Evolutionary conservation across 2,888 invertebrate genomes (phyloP), one percentile per base, ranked within the genome.

Genomic region (Latrodectus elegans): DNA sequence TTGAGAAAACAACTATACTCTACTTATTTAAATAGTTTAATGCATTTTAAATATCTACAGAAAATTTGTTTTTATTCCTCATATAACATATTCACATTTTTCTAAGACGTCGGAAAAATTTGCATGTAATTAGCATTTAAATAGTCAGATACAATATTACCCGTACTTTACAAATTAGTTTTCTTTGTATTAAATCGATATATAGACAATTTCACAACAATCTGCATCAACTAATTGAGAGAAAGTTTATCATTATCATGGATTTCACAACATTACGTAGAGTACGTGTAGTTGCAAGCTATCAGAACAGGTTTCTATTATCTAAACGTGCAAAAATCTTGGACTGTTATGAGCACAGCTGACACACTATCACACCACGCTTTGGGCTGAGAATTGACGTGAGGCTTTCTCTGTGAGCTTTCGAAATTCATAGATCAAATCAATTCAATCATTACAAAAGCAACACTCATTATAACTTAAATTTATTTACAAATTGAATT

Each of bases 101-200:
- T 68, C 78, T 79, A 79, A 60, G 60, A 68, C 53, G 64, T 73
- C n/a, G 49, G 73, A 84, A 84, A 79, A 74, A 68, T 73, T 84
- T 84, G 71, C 77, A 72, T 77, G 72, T 71, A 77, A 55, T 77
- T 68, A 84, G 78, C 84, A 84, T 67, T 84, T 38, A 60, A 60
- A 53, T 74, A 79, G 73, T 84, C 51, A 78, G 65, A 84, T 84
- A 84, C 78, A 72, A 84, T 74, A 73, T 68, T 84, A 84, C 84
- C 84, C 84, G 84, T 84, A 84, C 78, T 77, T 84, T 74, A 79
- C 79, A 84, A 73, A 84, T 74, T 55, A 73, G 68, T 74, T 53
- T 38, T 80, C 60, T 60, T 72, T 22, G 22, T 71, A 52, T 64
- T 26, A 77, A 84, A 84, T 72, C 64, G 77, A 84, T 65, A 77